Conservation (phyloP, 2,888 invertebrate genomes). For the Athalia cordata region DNA sequence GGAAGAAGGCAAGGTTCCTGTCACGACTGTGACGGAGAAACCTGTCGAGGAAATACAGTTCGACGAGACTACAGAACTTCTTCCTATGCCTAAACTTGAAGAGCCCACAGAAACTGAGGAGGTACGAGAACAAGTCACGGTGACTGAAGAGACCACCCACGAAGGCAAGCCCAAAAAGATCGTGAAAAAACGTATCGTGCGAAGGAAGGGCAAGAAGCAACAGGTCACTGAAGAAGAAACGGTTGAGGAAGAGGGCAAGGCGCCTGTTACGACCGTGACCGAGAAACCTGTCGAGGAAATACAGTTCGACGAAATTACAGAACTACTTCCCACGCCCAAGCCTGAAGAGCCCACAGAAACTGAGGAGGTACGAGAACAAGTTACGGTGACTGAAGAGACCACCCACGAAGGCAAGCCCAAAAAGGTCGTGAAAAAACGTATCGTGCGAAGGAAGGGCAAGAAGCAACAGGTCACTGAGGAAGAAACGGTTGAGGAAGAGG, state of each 20-base stretch:
- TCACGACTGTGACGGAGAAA: conserved; percentile 48
- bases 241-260: background rate
- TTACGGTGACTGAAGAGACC: no score
- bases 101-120: conserved; percentile 58
- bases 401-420: no score
- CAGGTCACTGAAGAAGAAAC: conserved; percentile 57
- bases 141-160: conserved; percentile 56
- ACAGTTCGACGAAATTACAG: no score
- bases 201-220: conserved; percentile 53
- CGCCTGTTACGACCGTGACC: no score
- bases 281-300: no score
- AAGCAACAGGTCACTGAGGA: no score
- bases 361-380: no score
- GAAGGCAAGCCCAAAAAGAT: conserved; percentile 60
- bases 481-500: no score
- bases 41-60: conserved; percentile 54
- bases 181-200: conserved; percentile 54
- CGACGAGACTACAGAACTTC: conserved; percentile 52
- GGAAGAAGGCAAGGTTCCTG: conserved; percentile 25
- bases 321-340: no score
- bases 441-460: no score
- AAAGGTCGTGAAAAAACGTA: no score
- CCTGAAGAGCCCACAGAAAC: no score
- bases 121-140: conserved; percentile 57
- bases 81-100: conserved; percentile 58